Percentiles rank a stretch among this genome's conserved stretches.
Conservation (phyloP, 2,888 invertebrate genomes). For the Rhagophthalmus giganteus region DNA sequence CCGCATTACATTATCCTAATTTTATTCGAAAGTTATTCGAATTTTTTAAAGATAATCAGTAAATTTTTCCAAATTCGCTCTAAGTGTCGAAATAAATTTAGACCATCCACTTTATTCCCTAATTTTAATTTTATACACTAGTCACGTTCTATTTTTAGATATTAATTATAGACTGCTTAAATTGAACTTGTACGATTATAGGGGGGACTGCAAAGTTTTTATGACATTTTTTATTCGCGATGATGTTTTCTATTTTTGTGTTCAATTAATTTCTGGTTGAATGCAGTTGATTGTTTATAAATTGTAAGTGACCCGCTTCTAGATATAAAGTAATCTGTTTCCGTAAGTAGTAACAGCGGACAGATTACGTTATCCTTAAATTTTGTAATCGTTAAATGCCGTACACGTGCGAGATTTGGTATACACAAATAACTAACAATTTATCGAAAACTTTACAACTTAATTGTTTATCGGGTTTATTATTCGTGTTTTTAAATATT, state of each 20-base stretch:
- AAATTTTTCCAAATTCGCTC: no score
- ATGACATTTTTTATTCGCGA: neutral
- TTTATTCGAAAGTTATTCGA: no score
- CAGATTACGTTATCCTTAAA: conserved; percentile 16
- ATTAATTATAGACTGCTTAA: neutral
- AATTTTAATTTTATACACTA: neutral
- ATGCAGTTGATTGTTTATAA: conserved; percentile 16
- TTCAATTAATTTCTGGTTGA: neutral
- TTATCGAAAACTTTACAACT: no score
- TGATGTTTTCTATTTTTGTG: neutral
- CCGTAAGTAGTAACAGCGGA: conserved; percentile 22
- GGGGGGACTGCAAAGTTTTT: neutral
- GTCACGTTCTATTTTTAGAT: neutral
- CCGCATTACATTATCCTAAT: no score
- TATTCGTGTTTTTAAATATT: neutral
- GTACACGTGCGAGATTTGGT: conserved; percentile 22
- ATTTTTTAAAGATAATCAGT: no score
- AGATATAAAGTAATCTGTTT: conserved; percentile 17
- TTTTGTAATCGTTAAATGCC: conserved; percentile 16
- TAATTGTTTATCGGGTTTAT: neutral
- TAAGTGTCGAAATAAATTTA: no score
- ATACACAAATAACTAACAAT: no score
- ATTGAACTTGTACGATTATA: neutral
- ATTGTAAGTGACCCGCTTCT: conserved; percentile 22
- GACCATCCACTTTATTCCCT: no score